phyloP scores from a whole-genome alignment of 1,140 invertebrate species.

The Charaxes varanes region DNA sequence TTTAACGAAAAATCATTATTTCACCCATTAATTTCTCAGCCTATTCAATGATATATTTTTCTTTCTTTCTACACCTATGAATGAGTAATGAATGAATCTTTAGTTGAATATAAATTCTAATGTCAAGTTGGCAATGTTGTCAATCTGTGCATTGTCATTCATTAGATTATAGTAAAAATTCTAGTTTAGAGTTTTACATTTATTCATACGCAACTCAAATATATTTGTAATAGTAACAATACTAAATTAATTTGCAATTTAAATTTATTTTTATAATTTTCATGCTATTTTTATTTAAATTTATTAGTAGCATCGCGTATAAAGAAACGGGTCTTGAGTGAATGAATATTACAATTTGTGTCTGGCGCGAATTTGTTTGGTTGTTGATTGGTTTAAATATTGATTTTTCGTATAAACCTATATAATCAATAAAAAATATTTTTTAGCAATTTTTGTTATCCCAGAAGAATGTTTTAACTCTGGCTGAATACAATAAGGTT shows the following conservation, averaged over 20 bases:
- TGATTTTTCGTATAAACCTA: conserved; percentile 24
- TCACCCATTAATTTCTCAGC: conserved; percentile 14
- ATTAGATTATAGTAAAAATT: neutral
- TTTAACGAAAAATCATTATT: conserved; percentile 31
- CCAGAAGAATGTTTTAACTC: conserved; percentile 5
- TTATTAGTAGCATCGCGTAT: too few relatives aligned
- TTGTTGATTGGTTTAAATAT: conserved; percentile 20
- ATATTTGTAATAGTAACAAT: too few relatives aligned
- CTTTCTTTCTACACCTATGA: conserved; percentile 17
- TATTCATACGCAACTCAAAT: too few relatives aligned
- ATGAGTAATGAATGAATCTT: conserved; percentile 15
- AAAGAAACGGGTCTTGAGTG: too few relatives aligned
- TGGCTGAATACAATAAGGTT: conserved; percentile 16
- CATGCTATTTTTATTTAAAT: too few relatives aligned
- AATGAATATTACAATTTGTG: too few relatives aligned
- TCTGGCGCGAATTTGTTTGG: too few relatives aligned
- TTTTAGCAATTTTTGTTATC: neutral
- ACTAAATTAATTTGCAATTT: too few relatives aligned
- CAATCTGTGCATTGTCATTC: neutral
- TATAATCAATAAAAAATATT: conserved; percentile 6
- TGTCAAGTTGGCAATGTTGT: conserved; percentile 7
- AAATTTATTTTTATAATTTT: too few relatives aligned
- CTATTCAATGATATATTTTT: conserved; percentile 19
- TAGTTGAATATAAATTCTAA: neutral
- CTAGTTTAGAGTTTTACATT: too few relatives aligned